phyloP scores from a whole-genome alignment of 2,113 vertebrate genomes.

The Pteropus alecto region DNA sequence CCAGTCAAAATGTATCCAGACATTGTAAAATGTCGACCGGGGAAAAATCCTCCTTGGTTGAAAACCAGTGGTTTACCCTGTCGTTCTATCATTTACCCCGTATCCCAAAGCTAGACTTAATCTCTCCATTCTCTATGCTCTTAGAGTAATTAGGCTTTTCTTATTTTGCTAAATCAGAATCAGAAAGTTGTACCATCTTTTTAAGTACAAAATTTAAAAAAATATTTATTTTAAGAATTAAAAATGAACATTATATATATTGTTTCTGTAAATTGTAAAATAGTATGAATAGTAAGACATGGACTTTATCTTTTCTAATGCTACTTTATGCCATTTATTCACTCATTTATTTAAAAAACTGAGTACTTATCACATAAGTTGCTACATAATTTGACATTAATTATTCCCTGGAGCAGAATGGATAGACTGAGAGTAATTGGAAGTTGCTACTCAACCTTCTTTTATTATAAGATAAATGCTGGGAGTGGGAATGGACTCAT shows the following conservation, averaged over 20 bases:
- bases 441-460: too few species aligned
- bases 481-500: too few species aligned
- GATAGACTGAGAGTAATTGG: too few species aligned
- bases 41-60: background rate
- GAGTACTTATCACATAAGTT: background rate
- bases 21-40: background rate
- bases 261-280: background rate
- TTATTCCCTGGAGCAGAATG: too few species aligned
- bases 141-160: background rate
- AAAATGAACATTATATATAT: background rate
- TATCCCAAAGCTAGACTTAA: background rate
- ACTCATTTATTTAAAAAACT: background rate
- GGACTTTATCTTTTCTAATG: background rate
- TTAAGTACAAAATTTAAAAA: background rate
- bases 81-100: background rate
- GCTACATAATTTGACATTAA: background rate
- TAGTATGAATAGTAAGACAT: background rate
- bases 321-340: background rate
- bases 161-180: background rate
- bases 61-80: background rate
- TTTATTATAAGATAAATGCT: too few species aligned
- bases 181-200: background rate
- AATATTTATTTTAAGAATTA: background rate
- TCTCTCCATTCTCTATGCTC: background rate
- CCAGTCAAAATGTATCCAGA: background rate